Conservation (phyloP, 1,140 invertebrate genomes). For the Achatina immaculata region DNA sequence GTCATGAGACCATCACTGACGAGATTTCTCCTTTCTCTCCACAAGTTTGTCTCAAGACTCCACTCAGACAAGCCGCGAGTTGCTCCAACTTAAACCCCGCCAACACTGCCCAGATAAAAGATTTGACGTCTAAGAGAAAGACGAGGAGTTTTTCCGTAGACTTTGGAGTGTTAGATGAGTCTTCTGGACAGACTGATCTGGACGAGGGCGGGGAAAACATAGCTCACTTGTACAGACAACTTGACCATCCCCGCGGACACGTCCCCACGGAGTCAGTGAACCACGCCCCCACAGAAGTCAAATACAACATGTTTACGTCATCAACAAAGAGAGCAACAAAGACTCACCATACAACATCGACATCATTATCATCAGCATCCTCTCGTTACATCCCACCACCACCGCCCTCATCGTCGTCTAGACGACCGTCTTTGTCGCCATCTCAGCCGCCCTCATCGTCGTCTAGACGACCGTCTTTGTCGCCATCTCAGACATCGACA, state of each 20-base stretch:
- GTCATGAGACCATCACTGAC: neutral
- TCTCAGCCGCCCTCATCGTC: neutral
- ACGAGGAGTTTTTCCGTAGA: neutral
- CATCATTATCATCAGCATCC: conserved; percentile 5
- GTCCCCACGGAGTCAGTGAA: no score
- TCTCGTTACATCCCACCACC: neutral
- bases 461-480: neutral
- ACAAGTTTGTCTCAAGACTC: neutral
- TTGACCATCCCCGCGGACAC: no score
- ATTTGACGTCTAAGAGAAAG: no score
- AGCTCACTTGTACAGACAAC: neutral
- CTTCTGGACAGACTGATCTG: neutral
- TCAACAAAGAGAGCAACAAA: neutral
- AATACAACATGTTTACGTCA: no score
- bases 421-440: conserved; percentile 6
- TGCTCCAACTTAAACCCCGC: neutral
- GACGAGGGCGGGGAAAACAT: neutral
- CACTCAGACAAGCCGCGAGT: neutral
- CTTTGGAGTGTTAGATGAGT: neutral
- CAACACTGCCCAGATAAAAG: no score
- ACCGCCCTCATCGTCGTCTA: neutral
- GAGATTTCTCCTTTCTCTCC: neutral
- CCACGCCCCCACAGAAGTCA: no score
- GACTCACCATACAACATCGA: neutral
- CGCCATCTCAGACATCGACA: neutral